phyloP scores from a whole-genome alignment of 2,797 vertebrate genomes.

The Micropoecilia bifurca region DNA sequence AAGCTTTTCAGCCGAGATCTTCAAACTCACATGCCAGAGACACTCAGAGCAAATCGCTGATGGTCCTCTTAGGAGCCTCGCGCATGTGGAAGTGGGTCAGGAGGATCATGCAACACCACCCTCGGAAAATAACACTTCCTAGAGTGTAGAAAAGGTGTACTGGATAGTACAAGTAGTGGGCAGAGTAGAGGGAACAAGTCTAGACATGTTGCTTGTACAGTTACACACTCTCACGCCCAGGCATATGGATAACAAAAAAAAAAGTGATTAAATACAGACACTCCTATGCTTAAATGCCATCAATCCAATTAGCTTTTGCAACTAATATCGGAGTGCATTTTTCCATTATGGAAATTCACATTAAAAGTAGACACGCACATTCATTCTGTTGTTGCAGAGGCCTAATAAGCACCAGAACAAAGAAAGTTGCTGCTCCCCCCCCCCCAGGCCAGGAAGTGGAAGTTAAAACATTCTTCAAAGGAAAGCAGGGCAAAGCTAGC shows the following conservation, averaged over 20 bases:
- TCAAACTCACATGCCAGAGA: conserved; percentile 17
- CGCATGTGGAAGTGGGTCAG: conserved; percentile 9
- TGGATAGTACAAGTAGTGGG: conserved; percentile 32
- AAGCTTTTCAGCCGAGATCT: conserved; percentile 28
- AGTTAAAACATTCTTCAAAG: conserved; percentile 71
- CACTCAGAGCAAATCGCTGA: conserved; percentile 2
- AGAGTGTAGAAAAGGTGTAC: conserved; percentile 29
- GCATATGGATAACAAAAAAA: conserved; percentile 11
- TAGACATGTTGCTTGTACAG: conserved; percentile 44
- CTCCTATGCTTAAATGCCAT: conserved; percentile 28
- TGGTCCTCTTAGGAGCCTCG: conserved; percentile 9
- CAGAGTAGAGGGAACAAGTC: conserved; percentile 49
- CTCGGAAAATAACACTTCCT: conserved; percentile 33
- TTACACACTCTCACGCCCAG: conserved; percentile 8
- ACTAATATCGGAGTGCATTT: conserved; percentile 16
- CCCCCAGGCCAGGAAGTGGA: conserved; percentile 70
- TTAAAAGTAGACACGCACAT: conserved; percentile 22
- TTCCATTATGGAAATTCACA: background rate
- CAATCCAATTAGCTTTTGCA: conserved; percentile 29
- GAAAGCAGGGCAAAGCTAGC: conserved; percentile 28
- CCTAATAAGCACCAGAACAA: conserved; percentile 70
- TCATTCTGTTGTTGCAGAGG: conserved; percentile 37
- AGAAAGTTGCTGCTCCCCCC: conserved; percentile 52
- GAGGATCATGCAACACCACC: conserved; percentile 26
- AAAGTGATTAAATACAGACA: conserved; percentile 24